phyloP scores from a whole-genome alignment of 2,113 vertebrate species.

The Todiramphus saurophagus region DNA sequence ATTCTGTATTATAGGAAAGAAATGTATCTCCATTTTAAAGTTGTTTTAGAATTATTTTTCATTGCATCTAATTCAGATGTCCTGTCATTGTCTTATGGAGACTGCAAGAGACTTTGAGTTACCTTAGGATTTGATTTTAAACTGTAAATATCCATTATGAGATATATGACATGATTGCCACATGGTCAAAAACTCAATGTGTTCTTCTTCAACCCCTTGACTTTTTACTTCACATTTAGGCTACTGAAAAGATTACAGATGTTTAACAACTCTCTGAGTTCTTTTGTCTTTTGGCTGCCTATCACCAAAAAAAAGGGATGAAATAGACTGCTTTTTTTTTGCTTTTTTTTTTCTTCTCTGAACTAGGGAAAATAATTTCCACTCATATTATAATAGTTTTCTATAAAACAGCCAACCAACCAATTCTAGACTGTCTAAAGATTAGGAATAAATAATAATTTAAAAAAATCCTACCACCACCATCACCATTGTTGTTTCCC shows the following conservation, averaged over 20 bases:
- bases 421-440: background rate
- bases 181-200: background rate
- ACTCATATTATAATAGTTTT: background rate
- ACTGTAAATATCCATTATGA: background rate
- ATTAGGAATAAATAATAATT: background rate
- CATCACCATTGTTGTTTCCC: background rate
- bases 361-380: too few relatives aligned
- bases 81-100: background rate
- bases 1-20: background rate
- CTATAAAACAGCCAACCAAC: background rate
- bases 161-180: background rate
- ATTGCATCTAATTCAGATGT: background rate
- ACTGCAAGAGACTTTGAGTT: background rate
- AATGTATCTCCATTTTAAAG: background rate
- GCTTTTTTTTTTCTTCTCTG: too few relatives aligned
- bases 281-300: background rate
- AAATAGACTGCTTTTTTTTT: background rate
- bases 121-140: background rate
- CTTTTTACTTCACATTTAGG: background rate
- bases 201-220: background rate
- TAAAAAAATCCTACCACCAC: background rate
- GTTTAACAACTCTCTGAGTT: background rate
- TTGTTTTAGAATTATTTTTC: background rate
- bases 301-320: background rate
- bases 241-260: background rate